A percentile compares a stretch with the other conserved stretches of the same genome.
Conservation (phyloP, 2,888 invertebrate genomes). For the Vandiemenella viatica region DNA sequence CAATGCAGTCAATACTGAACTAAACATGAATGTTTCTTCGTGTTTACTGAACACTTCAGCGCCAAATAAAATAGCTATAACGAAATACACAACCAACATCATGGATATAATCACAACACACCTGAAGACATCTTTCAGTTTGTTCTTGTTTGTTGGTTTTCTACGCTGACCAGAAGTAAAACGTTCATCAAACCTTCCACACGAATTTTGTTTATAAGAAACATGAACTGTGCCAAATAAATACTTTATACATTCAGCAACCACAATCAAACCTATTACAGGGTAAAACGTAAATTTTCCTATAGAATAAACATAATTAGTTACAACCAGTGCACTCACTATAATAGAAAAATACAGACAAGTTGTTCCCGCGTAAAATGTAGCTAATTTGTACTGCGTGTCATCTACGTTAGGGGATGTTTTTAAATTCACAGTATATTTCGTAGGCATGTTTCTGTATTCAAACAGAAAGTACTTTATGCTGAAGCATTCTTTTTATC, state of each 20-base stretch:
- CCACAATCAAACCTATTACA: constrained; percentile 26
- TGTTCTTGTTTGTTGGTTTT: constrained; percentile 19
- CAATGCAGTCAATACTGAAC: constrained; percentile 41
- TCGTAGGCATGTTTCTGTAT: no score
- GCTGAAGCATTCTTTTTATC: no score
- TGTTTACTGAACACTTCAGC: constrained; percentile 46
- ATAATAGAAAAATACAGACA: constrained; percentile 46
- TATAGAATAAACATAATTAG: constrained; percentile 36
- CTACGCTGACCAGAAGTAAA: neutral
- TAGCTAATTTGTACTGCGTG: constrained; percentile 20
- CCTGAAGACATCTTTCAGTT: constrained; percentile 36
- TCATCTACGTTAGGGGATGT: no score
- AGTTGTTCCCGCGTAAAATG: constrained; percentile 39
- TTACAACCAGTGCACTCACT: constrained; percentile 22
- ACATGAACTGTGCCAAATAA: constrained; percentile 12
- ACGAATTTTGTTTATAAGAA: neutral
- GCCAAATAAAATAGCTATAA: constrained; percentile 48
- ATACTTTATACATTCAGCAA: constrained; percentile 40
- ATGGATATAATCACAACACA: constrained; percentile 32
- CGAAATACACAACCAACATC: constrained; percentile 38
- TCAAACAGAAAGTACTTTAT: no score
- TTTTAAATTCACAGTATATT: no score
- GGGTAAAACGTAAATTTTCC: constrained; percentile 36
- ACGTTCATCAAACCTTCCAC: constrained; percentile 6
- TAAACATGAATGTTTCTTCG: constrained; percentile 52